These are phyloP conservation scores for Lepilemur ruficaudatus DNA, from an alignment of 2,797 vertebrate genomes.

Conservation along the genomic window DNA sequence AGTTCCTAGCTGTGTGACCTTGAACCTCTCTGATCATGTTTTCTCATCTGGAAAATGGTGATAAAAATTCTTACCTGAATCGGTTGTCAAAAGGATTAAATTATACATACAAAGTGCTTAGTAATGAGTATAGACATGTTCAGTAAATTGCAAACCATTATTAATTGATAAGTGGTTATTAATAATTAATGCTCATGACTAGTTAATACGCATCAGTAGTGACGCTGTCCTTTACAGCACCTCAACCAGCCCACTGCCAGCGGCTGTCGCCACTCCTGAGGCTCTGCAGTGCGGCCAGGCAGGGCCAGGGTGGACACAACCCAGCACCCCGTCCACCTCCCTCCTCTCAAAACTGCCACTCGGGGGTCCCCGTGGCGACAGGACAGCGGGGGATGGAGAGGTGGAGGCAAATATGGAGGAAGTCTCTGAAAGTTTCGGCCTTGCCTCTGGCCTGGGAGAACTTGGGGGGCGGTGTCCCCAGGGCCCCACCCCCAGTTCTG, in stretches of 20 bases:
- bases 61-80: constrained; percentile 38
- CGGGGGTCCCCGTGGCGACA: background rate
- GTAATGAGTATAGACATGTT: background rate
- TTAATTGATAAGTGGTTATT: constrained; percentile 17
- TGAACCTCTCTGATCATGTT: constrained; percentile 13
- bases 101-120: constrained; percentile 52
- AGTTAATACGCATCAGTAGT: background rate
- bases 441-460: background rate
- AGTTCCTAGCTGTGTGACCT: background rate
- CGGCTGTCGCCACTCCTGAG: background rate
- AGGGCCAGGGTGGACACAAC: background rate
- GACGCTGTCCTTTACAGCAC: background rate
- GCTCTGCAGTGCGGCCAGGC: background rate
- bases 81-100: constrained; percentile 55
- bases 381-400: background rate
- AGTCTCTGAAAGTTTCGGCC: background rate
- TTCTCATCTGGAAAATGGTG: constrained; percentile 33
- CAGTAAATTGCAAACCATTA: constrained; percentile 53
- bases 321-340: background rate
- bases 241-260: background rate
- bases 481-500: background rate
- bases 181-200: constrained; percentile 60
- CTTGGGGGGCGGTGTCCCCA: background rate
- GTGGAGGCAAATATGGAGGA: background rate
- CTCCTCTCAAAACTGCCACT: background rate